Base-by-base conservation (phyloP, 2,113 vertebrate species). In the Thymallus thymallus region DNA sequence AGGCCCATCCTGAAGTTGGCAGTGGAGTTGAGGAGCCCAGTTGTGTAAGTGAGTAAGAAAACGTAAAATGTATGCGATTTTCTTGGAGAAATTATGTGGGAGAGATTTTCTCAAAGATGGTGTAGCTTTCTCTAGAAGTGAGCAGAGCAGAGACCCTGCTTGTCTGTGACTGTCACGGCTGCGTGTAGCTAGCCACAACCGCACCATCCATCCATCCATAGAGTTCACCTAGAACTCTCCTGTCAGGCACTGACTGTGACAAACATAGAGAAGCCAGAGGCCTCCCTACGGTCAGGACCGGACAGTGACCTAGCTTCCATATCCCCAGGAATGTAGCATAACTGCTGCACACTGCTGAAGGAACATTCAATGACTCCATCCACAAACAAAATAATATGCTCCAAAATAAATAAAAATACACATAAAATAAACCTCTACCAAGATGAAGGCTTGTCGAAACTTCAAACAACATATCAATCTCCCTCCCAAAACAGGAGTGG, bases 281-380 rank as follows among this genome's bases (percentile, higher is more conserved):
- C n/a, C n/a, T n/a, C n/a, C n/a, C n/a, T n/a, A n/a, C n/a, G n/a
- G n/a, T n/a, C n/a, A n/a, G n/a, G n/a, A n/a, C n/a, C n/a, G n/a
- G n/a, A n/a, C n/a, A n/a, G n/a, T n/a, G n/a, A 84, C 73, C 78
- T 76, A 73, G 32, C 76, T 74, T 76, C 76, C 62, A 51, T 18
- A 14, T 18, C 16, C 14, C 3, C 48, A 18, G 18, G 14, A 51
- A 51, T 51, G 18, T 16, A 51, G 48, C 4, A 4, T 51, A 51
- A 51, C 16, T 16, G 48, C 13, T 5, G 48, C 48, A 51, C 12
- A 16, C 48, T 51, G 16, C 48, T 18, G 48, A 51, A 18, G 16
- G 12, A 60, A 45, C 30, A 23, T 13, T 16, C 62, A 30, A 64
- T 63, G 60, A 73, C 13, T 63, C 23, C 70, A 22, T 65, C 45